Evolutionary conservation across 2,797 vertebrate species (phyloP).

Genomic region (Sebastes vulpes): DNA sequence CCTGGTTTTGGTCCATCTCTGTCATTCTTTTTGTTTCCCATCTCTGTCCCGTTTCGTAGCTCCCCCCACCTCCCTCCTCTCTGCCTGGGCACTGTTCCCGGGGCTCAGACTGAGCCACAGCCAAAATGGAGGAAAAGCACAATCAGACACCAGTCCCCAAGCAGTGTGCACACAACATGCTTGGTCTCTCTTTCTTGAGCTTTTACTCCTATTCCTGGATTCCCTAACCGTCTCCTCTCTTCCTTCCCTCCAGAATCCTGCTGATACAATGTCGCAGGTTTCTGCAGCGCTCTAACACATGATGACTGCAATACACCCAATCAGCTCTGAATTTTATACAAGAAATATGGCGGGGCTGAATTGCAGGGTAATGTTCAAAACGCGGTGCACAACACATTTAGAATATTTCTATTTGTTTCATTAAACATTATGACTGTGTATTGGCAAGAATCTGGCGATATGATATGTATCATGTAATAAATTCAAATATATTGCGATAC

Average conservation of each 20-base stretch:
- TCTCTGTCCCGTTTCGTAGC: conserved; percentile 79
- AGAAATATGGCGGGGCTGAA: background rate
- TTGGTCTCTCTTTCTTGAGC: conserved; percentile 49
- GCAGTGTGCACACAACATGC: conserved; percentile 64
- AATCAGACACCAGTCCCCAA: conserved; percentile 77
- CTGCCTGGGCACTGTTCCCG: conserved; percentile 84
- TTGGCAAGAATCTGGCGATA: too few relatives aligned
- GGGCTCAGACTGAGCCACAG: conserved; percentile 81
- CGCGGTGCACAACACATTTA: background rate
- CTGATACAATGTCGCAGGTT: conserved; percentile 37
- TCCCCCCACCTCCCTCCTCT: conserved; percentile 43
- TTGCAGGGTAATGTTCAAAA: background rate
- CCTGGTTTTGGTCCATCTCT: conserved; percentile 72
- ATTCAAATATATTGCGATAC: too few relatives aligned
- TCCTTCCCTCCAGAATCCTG: conserved; percentile 29
- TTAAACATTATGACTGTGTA: too few relatives aligned
- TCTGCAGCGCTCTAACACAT: conserved; percentile 17
- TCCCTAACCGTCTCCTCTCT: conserved; percentile 32
- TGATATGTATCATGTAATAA: too few relatives aligned
- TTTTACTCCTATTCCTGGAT: conserved; percentile 48
- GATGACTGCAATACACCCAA: conserved; percentile 9
- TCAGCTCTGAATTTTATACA: conserved; percentile 2
- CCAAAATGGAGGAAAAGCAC: conserved; percentile 86
- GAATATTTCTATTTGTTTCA: background rate
- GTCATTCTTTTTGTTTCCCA: conserved; percentile 77